Evolutionary conservation across 2,797 vertebrate species (phyloP), one percentile per base, ranked within the genome.

Genomic region (Acanthis flammea): DNA sequence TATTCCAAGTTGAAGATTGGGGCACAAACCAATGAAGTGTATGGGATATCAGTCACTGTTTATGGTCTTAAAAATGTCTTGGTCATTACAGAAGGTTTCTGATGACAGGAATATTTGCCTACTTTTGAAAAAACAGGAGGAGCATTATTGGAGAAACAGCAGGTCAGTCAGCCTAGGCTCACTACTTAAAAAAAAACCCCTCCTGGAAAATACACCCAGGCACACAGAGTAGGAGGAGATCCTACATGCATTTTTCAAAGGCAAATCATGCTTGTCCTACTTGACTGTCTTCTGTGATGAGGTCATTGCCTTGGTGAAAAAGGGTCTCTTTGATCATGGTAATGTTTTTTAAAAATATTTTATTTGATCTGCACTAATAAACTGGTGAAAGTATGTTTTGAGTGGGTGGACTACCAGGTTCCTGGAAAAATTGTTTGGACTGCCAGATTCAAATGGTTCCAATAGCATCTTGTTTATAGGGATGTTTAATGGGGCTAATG

Each of bases 91-190:
- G 3, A 39, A 75, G 14, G 14, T 63, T 85, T 33, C 54, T n/a
- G 28, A 44, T n/a, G 10, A 35, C 41, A 42, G 6, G 3, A 87
- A 84, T 62, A 50, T 53, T 3, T 12, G 1, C 2, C 6, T 19
- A 30, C 31, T 73, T 86, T 24, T 14, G 3, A 48, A 30, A 16
- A 83, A 42, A 67, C 9, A 51, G 9, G 13, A 63, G 12, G 1
- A 48, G 0, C 0, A 31, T 30, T 31, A 51, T 5, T 9, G 6
- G 9, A 12, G 14, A 9, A 82, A 45, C 17, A 42, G n/a, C 28
- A 50, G 21, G 7, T 55, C 28, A 66, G 19, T 10, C 10, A 57
- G 13, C 3, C 28, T n/a, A 41, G 6, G 8, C 19, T 77, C 42
- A 27, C 22, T 28, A 13, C 30, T 42, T 9, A 37, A 18, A 24